Evolutionary conservation across 2,797 vertebrate genomes (phyloP), one percentile per base, ranked within the genome.

Genomic region (Bucorvus abyssinicus): DNA sequence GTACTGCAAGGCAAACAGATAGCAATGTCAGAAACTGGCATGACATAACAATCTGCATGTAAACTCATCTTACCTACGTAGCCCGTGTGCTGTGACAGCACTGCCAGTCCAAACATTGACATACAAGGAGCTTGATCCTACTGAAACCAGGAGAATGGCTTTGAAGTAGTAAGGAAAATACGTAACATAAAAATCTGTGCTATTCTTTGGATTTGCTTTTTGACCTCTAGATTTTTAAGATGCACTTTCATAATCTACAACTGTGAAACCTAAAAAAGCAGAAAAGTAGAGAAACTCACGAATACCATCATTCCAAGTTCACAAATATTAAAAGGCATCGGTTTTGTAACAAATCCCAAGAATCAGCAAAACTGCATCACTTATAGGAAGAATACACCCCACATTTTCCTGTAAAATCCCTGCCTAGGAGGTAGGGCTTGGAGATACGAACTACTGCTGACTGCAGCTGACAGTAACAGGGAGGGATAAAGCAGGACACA

Each of bases 1-100:
- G 56, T 96, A 96, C 95, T 97, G 94, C 59, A 97, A 96, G 94
- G 67, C 42, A 96, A 97, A 87, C 23, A 94, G 67, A 94, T 4
- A 94, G 56, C 56, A 68, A 13, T 42, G 27, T 96, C 71, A 95
- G 74, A 89, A 91, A 49, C 6, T 9, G 44, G 47, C n/a, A 68
- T 14, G 30, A 69, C 12, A 18, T 2, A 87, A 26, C 44, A 86
- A 69, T 14, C 6, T 73, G 7, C 40, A 13, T 5, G 30, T n/a
- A 52, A 65, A 78, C 12, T 47, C 57, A 13, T 30, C 19, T 67
- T 70, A 59, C 42, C 36, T 50, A 57, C 23, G n/a, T 9, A 79
- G 14, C 20, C 47, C 1, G 0, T 13, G 12, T 29, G 8, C 49
- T 64, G 17, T 20, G 40, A 80, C 44, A 85, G 18, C 30, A 53